A percentile compares a stretch with the other conserved stretches of the same genome.
Evolutionary conservation across 2,113 vertebrate species (phyloP).

Genomic region (Platysteira castanea): DNA sequence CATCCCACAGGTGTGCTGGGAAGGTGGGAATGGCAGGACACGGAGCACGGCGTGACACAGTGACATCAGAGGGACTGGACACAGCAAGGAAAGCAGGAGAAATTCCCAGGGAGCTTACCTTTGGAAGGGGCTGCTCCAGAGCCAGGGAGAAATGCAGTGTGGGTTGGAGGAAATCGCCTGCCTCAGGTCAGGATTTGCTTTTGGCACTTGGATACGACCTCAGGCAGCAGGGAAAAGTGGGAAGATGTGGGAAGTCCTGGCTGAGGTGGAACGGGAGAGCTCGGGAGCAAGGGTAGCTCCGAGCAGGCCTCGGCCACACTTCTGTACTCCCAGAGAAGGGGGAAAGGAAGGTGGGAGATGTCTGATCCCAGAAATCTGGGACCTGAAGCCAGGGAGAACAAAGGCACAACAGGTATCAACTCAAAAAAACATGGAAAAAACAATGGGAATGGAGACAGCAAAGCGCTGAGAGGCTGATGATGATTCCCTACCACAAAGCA

Average conservation of each 20-base stretch:
- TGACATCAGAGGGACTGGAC: not conserved
- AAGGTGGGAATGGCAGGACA: not conserved
- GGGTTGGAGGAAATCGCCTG: not conserved
- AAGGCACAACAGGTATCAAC: not conserved
- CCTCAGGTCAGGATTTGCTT: not conserved
- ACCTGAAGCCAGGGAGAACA: not conserved
- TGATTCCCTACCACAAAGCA: not conserved
- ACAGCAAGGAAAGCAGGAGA: not conserved
- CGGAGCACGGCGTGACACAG: accelerated
- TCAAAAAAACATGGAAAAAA: not conserved
- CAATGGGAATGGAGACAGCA: not conserved
- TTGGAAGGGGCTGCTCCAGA: not conserved
- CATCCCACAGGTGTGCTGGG: not conserved
- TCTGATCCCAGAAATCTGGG: not conserved
- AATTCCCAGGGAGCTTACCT: not conserved
- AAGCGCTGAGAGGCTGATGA: not conserved
- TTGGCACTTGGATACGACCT: not conserved
- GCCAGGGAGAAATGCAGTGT: accelerated
- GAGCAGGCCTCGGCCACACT: not conserved
- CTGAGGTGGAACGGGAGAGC: not conserved
- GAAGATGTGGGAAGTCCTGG: not conserved
- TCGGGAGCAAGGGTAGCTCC: accelerated
- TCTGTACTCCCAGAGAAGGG: accelerated
- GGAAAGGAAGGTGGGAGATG: not conserved
- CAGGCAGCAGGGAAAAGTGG: not conserved